A percentile compares a stretch with the other conserved stretches of the same genome.
Conservation (phyloP, 2,888 invertebrate species). For the Megastigmus dorsalis region DNA sequence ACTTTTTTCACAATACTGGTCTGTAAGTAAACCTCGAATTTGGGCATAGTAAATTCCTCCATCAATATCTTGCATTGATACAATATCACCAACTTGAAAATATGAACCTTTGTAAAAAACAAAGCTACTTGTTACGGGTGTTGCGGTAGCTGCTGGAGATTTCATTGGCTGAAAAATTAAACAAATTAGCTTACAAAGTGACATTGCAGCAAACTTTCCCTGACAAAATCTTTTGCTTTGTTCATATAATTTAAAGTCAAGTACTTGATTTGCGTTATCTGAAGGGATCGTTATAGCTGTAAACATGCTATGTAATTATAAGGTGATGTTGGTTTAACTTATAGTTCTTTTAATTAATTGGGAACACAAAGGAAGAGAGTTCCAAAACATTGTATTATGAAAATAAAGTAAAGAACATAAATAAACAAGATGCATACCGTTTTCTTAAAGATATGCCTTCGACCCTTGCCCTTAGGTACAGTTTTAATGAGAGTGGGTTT, state of each 20-base stretch:
- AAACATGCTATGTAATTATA: too few species aligned
- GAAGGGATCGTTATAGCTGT: too few species aligned
- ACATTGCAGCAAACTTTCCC: too few species aligned
- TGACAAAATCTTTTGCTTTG: too few species aligned
- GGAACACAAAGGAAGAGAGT: too few species aligned
- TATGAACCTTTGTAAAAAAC: slow-evolving; percentile 88
- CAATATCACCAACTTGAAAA: slow-evolving; percentile 93
- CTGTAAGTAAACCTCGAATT: slow-evolving; percentile 90
- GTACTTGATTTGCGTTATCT: too few species aligned
- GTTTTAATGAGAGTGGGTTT: slow-evolving; percentile 65
- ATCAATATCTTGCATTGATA: slow-evolving; percentile 86
- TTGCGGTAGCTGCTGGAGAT: slow-evolving; percentile 87
- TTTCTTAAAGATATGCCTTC: slow-evolving; percentile 86
- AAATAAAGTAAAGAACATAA: neutral
- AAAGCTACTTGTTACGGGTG: slow-evolving; percentile 86
- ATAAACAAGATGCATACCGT: slow-evolving; percentile 68
- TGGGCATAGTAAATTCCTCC: slow-evolving; percentile 91
- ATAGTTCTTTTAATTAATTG: too few species aligned
- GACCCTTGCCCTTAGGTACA: slow-evolving; percentile 82
- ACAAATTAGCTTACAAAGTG: neutral
- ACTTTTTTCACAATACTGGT: slow-evolving; percentile 95
- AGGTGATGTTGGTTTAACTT: too few species aligned
- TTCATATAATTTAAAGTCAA: too few species aligned
- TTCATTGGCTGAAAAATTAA: slow-evolving; percentile 79
- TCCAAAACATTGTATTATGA: too few species aligned